These are phyloP conservation scores for Diadema setosum DNA, from an alignment of 35 echinoderm and acorn worm species.

Conservation along the genomic window DNA sequence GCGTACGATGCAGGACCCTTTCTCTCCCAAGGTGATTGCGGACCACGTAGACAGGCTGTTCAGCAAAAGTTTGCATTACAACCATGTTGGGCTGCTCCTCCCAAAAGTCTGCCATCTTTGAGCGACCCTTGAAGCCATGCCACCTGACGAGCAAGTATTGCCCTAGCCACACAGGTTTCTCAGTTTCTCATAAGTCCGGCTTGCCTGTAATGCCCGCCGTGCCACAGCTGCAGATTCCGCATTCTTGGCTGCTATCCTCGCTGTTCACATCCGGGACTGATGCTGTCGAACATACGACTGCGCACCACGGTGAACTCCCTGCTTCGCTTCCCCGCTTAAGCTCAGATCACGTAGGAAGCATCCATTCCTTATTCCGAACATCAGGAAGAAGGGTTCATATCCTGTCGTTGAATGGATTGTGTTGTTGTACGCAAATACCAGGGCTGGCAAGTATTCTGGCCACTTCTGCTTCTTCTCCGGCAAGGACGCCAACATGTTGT, in stretches of 20 bases:
- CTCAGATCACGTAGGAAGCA: background rate
- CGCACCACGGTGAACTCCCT: background rate
- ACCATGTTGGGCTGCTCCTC: background rate
- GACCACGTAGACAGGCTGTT: background rate
- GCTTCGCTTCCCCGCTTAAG: background rate
- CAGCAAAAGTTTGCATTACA: background rate
- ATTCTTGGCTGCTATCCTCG: background rate
- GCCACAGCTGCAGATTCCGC: background rate
- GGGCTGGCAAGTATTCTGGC: constrained; percentile 20
- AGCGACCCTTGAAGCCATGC: background rate
- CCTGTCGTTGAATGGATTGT: background rate
- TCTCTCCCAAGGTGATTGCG: background rate
- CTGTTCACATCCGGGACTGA: background rate
- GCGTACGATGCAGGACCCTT: background rate
- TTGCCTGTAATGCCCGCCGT: background rate
- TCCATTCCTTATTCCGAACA: background rate
- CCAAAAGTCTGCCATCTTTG: background rate
- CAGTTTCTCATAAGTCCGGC: background rate
- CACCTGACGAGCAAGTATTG: background rate
- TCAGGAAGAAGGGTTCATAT: constrained; percentile 3
- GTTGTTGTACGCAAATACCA: constrained; percentile 67
- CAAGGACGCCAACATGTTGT: constrained; percentile 47
- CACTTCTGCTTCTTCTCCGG: constrained; percentile 17
- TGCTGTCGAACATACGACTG: background rate
- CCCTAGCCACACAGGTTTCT: background rate